These are phyloP conservation scores for Coenonympha glycerion DNA, from an alignment of 2,888 invertebrate genomes.

Conservation along the genomic window DNA sequence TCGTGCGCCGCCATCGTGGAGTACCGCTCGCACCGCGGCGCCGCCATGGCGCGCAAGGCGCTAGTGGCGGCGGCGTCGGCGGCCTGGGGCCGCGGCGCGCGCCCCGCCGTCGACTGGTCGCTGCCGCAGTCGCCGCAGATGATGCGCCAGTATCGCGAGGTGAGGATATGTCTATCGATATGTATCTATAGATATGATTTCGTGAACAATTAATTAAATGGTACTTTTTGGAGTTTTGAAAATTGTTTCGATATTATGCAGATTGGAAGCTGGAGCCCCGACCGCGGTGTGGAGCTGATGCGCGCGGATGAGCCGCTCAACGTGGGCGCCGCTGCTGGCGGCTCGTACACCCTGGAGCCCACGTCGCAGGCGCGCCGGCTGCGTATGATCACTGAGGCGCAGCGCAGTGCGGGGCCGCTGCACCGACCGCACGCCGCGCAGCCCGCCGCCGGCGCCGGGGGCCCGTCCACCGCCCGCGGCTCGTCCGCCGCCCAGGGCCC, in stretches of 20 bases:
- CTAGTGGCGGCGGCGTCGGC: constrained; percentile 73
- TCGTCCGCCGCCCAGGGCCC: neutral
- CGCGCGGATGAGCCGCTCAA: constrained; percentile 49
- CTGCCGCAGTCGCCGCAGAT: constrained; percentile 66
- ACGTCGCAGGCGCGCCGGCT: constrained; percentile 66
- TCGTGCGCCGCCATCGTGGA: constrained; percentile 82
- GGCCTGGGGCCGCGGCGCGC: constrained; percentile 65
- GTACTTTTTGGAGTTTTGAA: no score
- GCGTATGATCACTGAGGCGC: constrained; percentile 68
- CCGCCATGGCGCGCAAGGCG: constrained; percentile 68
- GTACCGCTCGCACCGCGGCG: constrained; percentile 82
- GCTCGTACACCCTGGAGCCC: constrained; percentile 66
- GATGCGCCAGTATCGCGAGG: constrained; percentile 67
- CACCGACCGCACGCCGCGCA: neutral
- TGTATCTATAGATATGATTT: no score
- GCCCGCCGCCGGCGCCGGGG: constrained; percentile 25
- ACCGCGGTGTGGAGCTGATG: constrained; percentile 60
- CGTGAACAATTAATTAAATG: no score
- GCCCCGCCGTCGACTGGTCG: constrained; percentile 69
- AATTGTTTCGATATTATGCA: no score
- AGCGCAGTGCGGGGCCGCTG: constrained; percentile 46
- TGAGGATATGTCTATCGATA: no score
- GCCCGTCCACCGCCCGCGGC: constrained; percentile 24
- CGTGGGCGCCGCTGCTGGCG: constrained; percentile 41
- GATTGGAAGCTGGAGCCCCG: constrained; percentile 63